Evolutionary conservation across 2,888 invertebrate species (phyloP).

Genomic region (Sympetrum striolatum): DNA sequence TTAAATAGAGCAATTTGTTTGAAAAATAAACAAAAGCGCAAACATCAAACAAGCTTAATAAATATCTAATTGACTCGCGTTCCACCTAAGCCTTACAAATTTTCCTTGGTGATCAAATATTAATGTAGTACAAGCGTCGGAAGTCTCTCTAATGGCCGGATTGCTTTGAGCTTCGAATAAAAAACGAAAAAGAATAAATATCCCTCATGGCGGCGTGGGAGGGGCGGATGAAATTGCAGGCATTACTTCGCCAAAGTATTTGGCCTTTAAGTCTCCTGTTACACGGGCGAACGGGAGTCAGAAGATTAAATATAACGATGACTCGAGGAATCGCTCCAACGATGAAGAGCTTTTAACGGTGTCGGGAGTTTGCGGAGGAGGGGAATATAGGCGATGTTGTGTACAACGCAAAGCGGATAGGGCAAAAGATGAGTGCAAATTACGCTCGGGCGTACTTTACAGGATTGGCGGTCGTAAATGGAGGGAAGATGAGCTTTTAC

Average conservation of each 20-base stretch:
- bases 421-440: neutral
- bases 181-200: neutral
- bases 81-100: too few relatives aligned
- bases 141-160: too few relatives aligned
- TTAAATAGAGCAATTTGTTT: too few relatives aligned
- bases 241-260: neutral
- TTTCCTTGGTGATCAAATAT: too few relatives aligned
- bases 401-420: neutral
- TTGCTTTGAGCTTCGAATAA: too few relatives aligned
- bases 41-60: too few relatives aligned
- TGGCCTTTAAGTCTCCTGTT: neutral
- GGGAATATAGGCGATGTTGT: neutral
- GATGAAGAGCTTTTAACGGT: neutral
- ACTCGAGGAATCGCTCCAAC: neutral
- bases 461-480: neutral
- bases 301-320: slow-evolving; percentile 18
- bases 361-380: neutral
- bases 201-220: neutral
- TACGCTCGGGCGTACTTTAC: neutral
- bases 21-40: too few relatives aligned
- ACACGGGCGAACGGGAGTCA: neutral
- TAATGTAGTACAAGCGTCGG: too few relatives aligned
- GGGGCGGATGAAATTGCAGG: neutral
- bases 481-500: neutral
- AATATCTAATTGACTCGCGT: too few relatives aligned